Evolutionary conservation across 2,113 vertebrate genomes (phyloP).

Genomic region (Anseranas semipalmata): DNA sequence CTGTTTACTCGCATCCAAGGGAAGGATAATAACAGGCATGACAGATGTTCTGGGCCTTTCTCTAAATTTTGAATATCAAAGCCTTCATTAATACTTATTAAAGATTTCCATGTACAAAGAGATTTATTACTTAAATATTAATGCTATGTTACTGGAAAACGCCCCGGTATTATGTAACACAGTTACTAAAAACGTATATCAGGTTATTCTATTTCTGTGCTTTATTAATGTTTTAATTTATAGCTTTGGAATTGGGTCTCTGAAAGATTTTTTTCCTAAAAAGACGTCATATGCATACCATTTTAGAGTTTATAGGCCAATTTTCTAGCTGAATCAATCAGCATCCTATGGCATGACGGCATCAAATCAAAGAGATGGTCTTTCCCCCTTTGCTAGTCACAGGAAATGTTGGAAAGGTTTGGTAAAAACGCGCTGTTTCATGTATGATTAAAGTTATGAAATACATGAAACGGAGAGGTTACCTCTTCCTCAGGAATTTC

Average conservation of each 20-base stretch:
- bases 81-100: conserved; percentile 64
- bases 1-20: conserved; percentile 11
- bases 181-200: background rate
- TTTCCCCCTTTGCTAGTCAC: background rate
- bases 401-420: background rate
- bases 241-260: background rate
- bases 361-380: background rate
- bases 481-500: background rate
- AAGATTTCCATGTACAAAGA: conserved; percentile 16
- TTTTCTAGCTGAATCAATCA: background rate
- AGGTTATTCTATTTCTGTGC: background rate
- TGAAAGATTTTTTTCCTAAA: background rate
- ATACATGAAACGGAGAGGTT: background rate
- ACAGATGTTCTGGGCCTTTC: background rate
- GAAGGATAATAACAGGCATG: conserved; percentile 46
- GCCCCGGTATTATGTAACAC: background rate
- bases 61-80: conserved; percentile 40
- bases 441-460: background rate
- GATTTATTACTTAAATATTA: conserved; percentile 38
- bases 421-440: background rate
- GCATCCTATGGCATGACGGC: accelerated
- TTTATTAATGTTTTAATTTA: background rate
- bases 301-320: background rate
- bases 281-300: background rate
- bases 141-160: background rate